Conservation (phyloP, 1,140 invertebrate genomes). For the Oncopodura yosiiana region DNA sequence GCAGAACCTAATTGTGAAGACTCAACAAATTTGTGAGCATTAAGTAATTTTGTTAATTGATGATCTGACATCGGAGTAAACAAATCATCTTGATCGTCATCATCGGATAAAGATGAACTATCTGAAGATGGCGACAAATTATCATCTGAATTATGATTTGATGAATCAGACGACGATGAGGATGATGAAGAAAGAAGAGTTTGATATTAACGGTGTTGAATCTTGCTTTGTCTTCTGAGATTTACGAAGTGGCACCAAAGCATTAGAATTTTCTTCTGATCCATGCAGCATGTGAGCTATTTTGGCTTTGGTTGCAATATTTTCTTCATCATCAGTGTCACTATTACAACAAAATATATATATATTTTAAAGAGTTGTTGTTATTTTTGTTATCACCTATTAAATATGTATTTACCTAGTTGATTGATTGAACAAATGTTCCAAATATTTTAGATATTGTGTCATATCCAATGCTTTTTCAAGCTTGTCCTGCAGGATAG, state of each 20-base stretch:
- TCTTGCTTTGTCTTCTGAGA: no score
- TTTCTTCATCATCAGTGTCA: not conserved
- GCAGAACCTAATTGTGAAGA: constrained; percentile 13
- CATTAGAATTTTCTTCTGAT: no score
- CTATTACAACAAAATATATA: not conserved
- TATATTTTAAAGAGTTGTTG: not conserved
- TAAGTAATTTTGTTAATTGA: constrained; percentile 10
- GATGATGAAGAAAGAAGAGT: not conserved
- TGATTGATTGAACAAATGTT: constrained; percentile 25
- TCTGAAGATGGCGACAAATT: constrained; percentile 3
- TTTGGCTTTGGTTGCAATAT: not conserved
- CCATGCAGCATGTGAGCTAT: not conserved
- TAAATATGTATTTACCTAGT: constrained; percentile 13
- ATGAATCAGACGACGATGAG: constrained; percentile 9
- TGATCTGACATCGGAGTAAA: constrained; percentile 11
- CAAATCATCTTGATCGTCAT: not conserved
- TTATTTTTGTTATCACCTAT: constrained; percentile 8
- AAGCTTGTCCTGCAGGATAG: not conserved
- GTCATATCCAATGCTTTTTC: constrained; percentile 24
- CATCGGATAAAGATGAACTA: constrained; percentile 2
- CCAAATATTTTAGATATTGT: constrained; percentile 23
- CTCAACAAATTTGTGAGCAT: constrained; percentile 11
- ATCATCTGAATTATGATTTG: not conserved
- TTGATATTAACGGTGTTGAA: not conserved
- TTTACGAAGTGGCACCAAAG: no score